Evolutionary conservation across 2,113 vertebrate species (phyloP).

Genomic region (Hippocampus zosterae): DNA sequence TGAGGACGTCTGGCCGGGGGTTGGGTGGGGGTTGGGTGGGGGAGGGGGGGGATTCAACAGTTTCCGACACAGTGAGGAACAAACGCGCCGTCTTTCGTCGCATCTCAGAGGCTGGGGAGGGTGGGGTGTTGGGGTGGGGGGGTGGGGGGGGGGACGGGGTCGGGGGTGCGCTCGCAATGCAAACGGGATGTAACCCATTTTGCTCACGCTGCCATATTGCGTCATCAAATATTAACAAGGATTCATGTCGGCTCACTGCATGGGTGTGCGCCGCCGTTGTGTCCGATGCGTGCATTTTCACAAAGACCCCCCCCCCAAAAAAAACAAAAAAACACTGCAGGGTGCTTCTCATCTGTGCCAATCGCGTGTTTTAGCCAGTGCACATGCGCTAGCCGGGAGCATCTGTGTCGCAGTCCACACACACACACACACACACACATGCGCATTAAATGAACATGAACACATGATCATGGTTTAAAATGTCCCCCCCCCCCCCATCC

Average conservation of each 20-base stretch:
- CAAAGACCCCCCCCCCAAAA: not conserved
- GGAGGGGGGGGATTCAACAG: constrained; percentile 49
- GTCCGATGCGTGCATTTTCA: constrained; percentile 1
- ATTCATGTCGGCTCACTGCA: constrained; percentile 62
- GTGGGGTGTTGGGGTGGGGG: too few relatives aligned
- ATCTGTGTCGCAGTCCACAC: constrained; percentile 38
- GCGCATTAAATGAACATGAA: not conserved
- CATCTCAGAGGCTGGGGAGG: constrained; percentile 37
- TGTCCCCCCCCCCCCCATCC: constrained; percentile 16
- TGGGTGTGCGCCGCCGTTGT: constrained; percentile 9
- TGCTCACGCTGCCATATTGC: constrained; percentile 75
- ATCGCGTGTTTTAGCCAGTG: constrained; percentile 14
- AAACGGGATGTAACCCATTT: constrained; percentile 76
- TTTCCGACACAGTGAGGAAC: constrained; percentile 40
- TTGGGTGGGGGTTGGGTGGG: not conserved
- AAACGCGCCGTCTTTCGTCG: constrained; percentile 35
- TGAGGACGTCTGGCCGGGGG: constrained; percentile 32
- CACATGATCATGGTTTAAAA: constrained; percentile 33
- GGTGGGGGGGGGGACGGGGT: not conserved
- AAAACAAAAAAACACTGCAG: not conserved
- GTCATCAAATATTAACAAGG: constrained; percentile 75
- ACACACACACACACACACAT: constrained; percentile 4
- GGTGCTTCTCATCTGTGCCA: constrained; percentile 1
- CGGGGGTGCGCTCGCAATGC: constrained; percentile 48
- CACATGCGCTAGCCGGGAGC: constrained; percentile 8